phyloP scores from a whole-genome alignment of 2,888 invertebrate genomes.

The Trichogramma evanescens region DNA sequence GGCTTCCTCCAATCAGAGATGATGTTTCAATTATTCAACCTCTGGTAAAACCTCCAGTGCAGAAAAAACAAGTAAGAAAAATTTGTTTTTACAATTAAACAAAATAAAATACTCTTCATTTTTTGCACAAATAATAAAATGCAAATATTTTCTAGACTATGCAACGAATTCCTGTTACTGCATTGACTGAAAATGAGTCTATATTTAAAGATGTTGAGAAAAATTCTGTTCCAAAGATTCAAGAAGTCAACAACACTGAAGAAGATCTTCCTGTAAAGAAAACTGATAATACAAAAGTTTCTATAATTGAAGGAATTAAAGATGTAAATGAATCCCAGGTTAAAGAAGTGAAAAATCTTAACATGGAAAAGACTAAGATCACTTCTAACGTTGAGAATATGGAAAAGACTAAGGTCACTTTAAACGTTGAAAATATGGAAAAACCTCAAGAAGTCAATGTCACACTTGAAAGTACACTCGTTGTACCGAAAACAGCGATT shows the following conservation, averaged over 20 bases:
- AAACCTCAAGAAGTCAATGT: neutral
- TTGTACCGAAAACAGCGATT: conserved; percentile 57
- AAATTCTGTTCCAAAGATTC: conserved; percentile 22
- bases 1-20: conserved; percentile 46
- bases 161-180: conserved; percentile 51
- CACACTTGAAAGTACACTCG: conserved; percentile 33
- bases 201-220: conserved; percentile 16
- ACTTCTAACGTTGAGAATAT: neutral
- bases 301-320: neutral
- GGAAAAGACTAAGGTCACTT: conserved; percentile 14
- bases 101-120: conserved; percentile 5
- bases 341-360: neutral
- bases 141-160: conserved; percentile 44
- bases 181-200: conserved; percentile 35
- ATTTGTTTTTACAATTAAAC: conserved; percentile 3
- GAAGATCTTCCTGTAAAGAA: conserved; percentile 17
- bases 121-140: conserved; percentile 43
- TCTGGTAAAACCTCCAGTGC: conserved; percentile 58
- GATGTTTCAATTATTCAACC: conserved; percentile 47
- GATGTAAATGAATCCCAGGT: neutral
- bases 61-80: conserved; percentile 55
- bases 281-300: conserved; percentile 12
- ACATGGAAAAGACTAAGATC: neutral
- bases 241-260: conserved; percentile 14
- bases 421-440: neutral